phyloP scores from a whole-genome alignment of 2,888 invertebrate genomes.

The Cynaeus angustus region DNA sequence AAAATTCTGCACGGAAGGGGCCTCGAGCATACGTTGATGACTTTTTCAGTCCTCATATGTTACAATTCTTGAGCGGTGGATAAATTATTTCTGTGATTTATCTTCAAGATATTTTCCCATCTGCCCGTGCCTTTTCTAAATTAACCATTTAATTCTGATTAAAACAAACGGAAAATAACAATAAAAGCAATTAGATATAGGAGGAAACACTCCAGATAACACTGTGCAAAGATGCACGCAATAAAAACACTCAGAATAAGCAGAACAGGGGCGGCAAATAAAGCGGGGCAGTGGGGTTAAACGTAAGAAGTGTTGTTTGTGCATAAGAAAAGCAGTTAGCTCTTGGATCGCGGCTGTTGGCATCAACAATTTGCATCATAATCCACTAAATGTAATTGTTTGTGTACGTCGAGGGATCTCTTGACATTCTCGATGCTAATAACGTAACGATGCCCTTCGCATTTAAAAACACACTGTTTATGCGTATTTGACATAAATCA shows the following conservation, averaged over 20 bases:
- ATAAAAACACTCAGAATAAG: slow-evolving; percentile 44
- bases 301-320: slow-evolving; percentile 43
- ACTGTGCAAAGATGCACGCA: slow-evolving; percentile 43
- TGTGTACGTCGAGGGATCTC: slow-evolving; percentile 62
- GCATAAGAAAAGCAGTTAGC: slow-evolving; percentile 56
- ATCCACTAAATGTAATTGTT: slow-evolving; percentile 65
- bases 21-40: no score
- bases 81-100: no score
- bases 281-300: slow-evolving; percentile 25
- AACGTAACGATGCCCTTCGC: slow-evolving; percentile 53
- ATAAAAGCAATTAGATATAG: neutral
- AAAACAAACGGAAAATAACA: slow-evolving; percentile 4
- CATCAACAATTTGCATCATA: slow-evolving; percentile 65
- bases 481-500: slow-evolving; percentile 35
- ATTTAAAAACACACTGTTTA: slow-evolving; percentile 40
- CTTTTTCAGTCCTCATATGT: no score
- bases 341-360: slow-evolving; percentile 57
- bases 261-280: slow-evolving; percentile 27
- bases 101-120: no score
- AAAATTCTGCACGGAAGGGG: no score
- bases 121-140: no score
- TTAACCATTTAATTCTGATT: neutral
- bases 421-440: slow-evolving; percentile 61
- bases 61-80: no score
- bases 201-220: slow-evolving; percentile 23